Evolutionary conservation across 2,888 invertebrate species (phyloP), one percentile per base, ranked within the genome.

Genomic region (Nudaria mundana): DNA sequence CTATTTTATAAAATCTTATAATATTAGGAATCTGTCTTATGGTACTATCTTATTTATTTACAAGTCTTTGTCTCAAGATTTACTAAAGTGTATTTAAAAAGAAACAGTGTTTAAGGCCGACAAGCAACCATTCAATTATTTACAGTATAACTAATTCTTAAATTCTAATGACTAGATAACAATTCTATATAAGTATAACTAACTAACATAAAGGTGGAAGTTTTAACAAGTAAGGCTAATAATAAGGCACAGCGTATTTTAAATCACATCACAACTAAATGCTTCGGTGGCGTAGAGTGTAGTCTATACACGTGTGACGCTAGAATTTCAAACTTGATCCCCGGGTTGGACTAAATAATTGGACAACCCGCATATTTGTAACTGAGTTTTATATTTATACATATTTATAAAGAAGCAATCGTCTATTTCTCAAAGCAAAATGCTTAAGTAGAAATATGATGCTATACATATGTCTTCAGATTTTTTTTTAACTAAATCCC

Each of bases 1-100:
- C 64, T 62, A 66, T 63, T 55, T 67, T 44, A 65, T 65, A 64
- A 70, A 69, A 67, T 70, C 72, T 81, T 78, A 81, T 63, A 72
- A 70, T 84, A 83, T 83, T 88, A 87, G 87, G 88, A 88, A 88
- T 87, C 82, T 82, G 52, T 74, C 76, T 82, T 87, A 87, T 55
- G 81, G 84, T 86, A 60, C 84, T 82, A 82, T 45, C 52, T 48
- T 75, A 78, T 60, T 54, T 77, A 74, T 80, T 31, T 76, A 73
- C 48, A 78, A 84, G 83, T 85, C 86, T 85, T 85, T 84, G 81
- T 84, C 80, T 85, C 81, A 75, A 59, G 37, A 57, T 52, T 49
- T 54, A 48, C 48, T 52, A 54, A 44, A 37, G 44, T 45, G 28
- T 53, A 48, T 58, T 56, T 44, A 48, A 54, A 48, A 55, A 36